These are phyloP conservation scores for Edolisoma coerulescens DNA, from an alignment of 2,113 vertebrate genomes.

Conservation along the genomic window DNA sequence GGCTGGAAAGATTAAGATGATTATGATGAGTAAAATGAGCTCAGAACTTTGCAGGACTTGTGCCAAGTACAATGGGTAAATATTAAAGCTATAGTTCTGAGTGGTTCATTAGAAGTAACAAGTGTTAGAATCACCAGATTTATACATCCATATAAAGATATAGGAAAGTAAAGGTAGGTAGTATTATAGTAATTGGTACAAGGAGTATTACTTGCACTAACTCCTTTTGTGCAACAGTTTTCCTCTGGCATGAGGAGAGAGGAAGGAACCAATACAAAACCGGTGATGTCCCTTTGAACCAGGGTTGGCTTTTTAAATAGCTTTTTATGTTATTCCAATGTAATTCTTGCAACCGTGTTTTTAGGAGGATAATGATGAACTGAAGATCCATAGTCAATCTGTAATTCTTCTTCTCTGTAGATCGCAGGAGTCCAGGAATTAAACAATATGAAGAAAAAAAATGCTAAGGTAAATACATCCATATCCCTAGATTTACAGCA, in stretches of 20 bases:
- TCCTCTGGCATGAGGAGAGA: not conserved
- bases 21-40: not conserved
- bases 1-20: not conserved
- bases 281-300: not conserved
- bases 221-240: not conserved
- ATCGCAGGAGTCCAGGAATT: constrained; percentile 69
- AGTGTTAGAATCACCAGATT: not conserved
- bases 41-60: not conserved
- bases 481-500: not conserved
- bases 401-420: constrained; percentile 46
- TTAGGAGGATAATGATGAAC: not conserved
- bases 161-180: not conserved
- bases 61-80: not conserved
- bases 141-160: not conserved
- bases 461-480: constrained; percentile 77
- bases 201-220: not conserved
- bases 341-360: not conserved
- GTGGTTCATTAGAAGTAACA: not conserved
- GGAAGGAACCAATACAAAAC: not conserved
- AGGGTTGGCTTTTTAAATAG: not conserved
- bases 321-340: not conserved
- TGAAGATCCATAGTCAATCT: not conserved
- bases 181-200: not conserved
- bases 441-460: constrained; percentile 74
- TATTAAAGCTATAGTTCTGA: not conserved